Evolutionary conservation across 2,797 vertebrate species (phyloP).

Genomic region (Alectoris magna): DNA sequence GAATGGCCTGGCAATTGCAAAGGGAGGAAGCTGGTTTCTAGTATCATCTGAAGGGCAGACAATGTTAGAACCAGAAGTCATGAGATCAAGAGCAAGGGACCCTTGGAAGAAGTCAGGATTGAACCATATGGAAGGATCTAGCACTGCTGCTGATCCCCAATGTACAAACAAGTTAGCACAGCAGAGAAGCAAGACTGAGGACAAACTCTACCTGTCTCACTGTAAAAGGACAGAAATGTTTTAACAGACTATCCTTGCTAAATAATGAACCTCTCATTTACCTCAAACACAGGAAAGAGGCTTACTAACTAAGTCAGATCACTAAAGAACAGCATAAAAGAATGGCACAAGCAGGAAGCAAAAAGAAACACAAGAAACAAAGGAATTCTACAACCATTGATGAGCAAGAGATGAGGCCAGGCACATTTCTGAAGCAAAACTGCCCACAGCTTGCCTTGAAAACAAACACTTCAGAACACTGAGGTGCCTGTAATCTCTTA

Average conservation of each 20-base stretch:
- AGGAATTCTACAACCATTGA: neutral
- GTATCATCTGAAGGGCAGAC: neutral
- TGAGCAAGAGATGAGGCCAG: neutral
- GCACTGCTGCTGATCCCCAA: neutral
- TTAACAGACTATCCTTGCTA: neutral
- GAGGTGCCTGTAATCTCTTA: neutral
- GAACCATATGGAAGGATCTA: neutral
- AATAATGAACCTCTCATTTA: neutral
- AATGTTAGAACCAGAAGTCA: neutral
- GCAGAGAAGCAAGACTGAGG: neutral
- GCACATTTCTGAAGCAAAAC: neutral
- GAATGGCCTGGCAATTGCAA: neutral
- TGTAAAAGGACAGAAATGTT: neutral
- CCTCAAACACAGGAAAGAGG: neutral
- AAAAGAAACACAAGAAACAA: conserved; percentile 26
- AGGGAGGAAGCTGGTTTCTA: neutral
- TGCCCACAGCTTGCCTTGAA: neutral
- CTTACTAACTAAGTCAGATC: conserved; percentile 17
- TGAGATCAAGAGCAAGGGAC: neutral
- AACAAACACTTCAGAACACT: neutral
- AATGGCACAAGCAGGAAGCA: conserved; percentile 27
- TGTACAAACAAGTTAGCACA: neutral
- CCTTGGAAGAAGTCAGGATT: neutral
- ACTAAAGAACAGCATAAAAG: conserved; percentile 1
- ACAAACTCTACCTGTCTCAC: neutral